These are phyloP conservation scores for Chaetophractus vellerosus DNA, from an alignment of 2,797 vertebrate species.

Conservation along the genomic window DNA sequence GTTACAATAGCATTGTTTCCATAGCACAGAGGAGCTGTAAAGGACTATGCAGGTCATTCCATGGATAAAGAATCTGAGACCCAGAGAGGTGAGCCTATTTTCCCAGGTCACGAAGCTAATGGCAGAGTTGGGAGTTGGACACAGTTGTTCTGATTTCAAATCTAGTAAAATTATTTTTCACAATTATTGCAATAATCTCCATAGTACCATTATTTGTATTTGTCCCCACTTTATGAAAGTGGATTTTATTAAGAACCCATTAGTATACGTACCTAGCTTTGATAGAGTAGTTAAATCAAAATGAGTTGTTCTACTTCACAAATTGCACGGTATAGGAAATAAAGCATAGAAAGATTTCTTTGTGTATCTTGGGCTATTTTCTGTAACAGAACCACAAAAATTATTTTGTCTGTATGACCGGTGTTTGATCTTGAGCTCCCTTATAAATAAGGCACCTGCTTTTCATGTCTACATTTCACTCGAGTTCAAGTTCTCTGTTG, in stretches of 20 bases:
- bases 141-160: not conserved
- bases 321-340: not conserved
- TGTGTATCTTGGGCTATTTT: not conserved
- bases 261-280: not conserved
- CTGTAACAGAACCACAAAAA: not conserved
- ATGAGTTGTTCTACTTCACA: not conserved
- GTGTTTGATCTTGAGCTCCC: not conserved
- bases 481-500: not conserved
- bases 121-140: not conserved
- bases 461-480: not conserved
- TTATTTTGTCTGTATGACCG: not conserved
- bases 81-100: not conserved
- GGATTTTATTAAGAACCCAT: not conserved
- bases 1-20: fast-evolving
- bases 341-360: not conserved
- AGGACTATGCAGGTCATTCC: not conserved
- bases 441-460: not conserved
- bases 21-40: not conserved
- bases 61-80: not conserved
- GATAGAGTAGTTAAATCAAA: not conserved
- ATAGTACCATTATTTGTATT: not conserved
- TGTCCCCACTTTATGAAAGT: not conserved
- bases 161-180: not conserved
- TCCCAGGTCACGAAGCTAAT: not conserved
- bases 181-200: not conserved